These are phyloP conservation scores for Ylistrum balloti DNA, from an alignment of 1,140 invertebrate genomes.

Conservation along the genomic window DNA sequence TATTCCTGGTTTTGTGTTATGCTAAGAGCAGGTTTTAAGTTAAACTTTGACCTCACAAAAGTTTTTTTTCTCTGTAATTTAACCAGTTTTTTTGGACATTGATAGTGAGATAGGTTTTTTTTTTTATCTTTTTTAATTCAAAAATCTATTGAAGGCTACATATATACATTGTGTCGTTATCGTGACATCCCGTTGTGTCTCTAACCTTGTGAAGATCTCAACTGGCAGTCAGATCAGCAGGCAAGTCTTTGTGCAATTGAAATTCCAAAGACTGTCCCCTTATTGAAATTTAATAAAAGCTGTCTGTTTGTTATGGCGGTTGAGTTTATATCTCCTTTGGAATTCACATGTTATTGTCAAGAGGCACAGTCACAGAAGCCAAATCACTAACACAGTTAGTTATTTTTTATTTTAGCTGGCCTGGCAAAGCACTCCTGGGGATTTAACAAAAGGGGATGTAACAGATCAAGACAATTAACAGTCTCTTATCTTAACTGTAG, in stretches of 20 bases:
- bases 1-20: too few relatives aligned
- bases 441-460: neutral
- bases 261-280: conserved; percentile 6
- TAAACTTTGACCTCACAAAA: too few relatives aligned
- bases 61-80: too few relatives aligned
- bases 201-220: neutral
- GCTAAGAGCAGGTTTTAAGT: too few relatives aligned
- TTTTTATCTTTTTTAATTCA: too few relatives aligned
- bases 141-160: too few relatives aligned
- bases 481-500: neutral
- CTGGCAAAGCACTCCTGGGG: neutral
- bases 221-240: neutral
- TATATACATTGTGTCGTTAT: neutral
- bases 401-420: neutral
- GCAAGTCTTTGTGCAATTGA: neutral
- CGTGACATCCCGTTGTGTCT: neutral
- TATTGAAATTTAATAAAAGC: conserved; percentile 15
- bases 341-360: neutral
- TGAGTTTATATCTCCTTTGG: neutral
- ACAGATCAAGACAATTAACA: neutral
- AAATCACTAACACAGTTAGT: neutral
- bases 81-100: too few relatives aligned
- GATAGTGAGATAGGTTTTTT: too few relatives aligned
- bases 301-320: neutral
- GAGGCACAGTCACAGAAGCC: conserved; percentile 8